A percentile compares a stretch with the other conserved stretches of the same genome.
Evolutionary conservation across 2,797 vertebrate species (phyloP).

Genomic region (Chelmon rostratus): DNA sequence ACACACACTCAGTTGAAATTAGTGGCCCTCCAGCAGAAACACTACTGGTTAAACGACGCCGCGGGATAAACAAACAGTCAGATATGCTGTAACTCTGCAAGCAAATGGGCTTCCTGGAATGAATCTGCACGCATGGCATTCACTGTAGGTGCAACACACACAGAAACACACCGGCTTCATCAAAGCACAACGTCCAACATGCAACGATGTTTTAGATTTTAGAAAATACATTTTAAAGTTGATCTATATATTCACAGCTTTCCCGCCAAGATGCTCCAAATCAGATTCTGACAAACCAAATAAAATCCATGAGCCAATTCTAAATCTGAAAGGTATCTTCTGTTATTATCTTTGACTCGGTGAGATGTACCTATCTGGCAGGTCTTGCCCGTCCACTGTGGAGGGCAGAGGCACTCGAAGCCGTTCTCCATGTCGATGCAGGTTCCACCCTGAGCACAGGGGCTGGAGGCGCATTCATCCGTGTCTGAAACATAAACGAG

Average conservation of each 20-base stretch:
- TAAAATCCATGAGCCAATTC: neutral
- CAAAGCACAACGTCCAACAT: conserved; percentile 36
- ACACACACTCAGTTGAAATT: conserved; percentile 55
- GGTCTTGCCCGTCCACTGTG: conserved; percentile 94
- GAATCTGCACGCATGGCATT: conserved; percentile 16
- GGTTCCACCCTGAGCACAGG: conserved; percentile 92
- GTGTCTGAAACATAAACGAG: conserved; percentile 86
- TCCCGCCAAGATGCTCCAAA: neutral
- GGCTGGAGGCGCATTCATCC: conserved; percentile 92
- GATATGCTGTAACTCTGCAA: conserved; percentile 46
- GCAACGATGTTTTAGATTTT: conserved; percentile 7
- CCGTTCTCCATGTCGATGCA: conserved; percentile 92
- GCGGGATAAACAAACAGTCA: conserved; percentile 68
- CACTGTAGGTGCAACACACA: conserved; percentile 23
- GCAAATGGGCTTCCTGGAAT: conserved; percentile 47
- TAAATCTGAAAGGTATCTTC: neutral
- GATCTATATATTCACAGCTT: neutral
- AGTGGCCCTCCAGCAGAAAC: conserved; percentile 57
- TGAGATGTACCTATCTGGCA: conserved; percentile 92
- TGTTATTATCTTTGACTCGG: neutral
- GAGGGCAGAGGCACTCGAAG: conserved; percentile 94
- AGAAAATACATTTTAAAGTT: neutral
- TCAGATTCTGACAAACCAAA: too few relatives aligned
- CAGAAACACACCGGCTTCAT: neutral
- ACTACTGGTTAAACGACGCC: conserved; percentile 48